Base-by-base conservation (phyloP, 64 coral and sea anemone genomes). In the Porites australiensis region DNA sequence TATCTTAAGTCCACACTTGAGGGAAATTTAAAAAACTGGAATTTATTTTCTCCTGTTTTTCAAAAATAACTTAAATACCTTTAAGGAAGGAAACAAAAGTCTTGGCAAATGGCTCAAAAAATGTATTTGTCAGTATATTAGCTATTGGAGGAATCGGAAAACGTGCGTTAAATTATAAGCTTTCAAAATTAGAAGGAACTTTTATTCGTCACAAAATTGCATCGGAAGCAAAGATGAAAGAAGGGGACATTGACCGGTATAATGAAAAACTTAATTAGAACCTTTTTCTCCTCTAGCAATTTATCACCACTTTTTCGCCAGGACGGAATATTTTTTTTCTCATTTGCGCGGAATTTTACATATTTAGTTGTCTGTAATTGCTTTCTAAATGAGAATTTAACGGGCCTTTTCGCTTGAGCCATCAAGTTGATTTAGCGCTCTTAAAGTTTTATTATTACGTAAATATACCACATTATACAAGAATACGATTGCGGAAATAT, bases 371-470 rank as follows among this genome's bases (percentile, higher is more conserved):
- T 12, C 73, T 72, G 70, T 97, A 97, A 97, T 97, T 97, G 95
- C 92, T 97, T 97, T 85, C 92, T 88, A 82, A 94, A 90, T 94
- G 65, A 82, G 87, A 94, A 91, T 94, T 97, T 91, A 92, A 90
- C 92, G 81, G 27, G 88, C 79, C 89, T 84, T 97, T 97, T 94
- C 89, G 95, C 92, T 82, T 68, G 23, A 89, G 71, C 43, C 92
- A 79, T 88, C 88, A 68, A 90, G 95, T 97, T 97, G 93, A 86
- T 97, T 94, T 97, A 97, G 92, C 77, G 87, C 92, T 94, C 95
- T 83, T 79, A 77, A 88, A 92, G 72, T 91, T 97, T 97, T 97
- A 94, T 97, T 97, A 97, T 84, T 87, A 69, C 88, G 86, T 85
- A 97, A 97, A 97, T 94, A 97, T 77, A 94, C 71, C 77, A 94